Evolutionary conservation across 2,888 invertebrate genomes (phyloP), one percentile per base, ranked within the genome.

Genomic region (Galeopsomyia nigrocyanea): DNA sequence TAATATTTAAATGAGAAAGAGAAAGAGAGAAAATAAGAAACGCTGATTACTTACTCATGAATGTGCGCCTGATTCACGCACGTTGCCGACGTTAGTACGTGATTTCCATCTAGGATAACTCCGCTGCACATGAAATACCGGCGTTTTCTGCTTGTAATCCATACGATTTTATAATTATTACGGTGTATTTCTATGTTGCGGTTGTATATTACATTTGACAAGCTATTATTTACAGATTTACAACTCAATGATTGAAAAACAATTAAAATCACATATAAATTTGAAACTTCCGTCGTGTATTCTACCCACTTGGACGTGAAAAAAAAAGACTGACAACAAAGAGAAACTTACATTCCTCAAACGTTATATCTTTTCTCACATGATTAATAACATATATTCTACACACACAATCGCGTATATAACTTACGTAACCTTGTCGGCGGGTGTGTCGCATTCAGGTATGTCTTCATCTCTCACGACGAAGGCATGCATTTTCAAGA

Each of bases 71-170:
- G 76, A 58, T 78, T 77, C 47, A 80, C 69, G 22, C 80, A 82
- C 7, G 81, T 77, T 2, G 80, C 81, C 16, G 79, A 76, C 16
- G 81, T 80, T 62, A 80, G 71, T 26, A 78, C 78, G 56, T 76
- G 77, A 57, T 67, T 77, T 6, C 65, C 49, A 47, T 71, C 77
- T 53, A 82, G 55, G 21, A 81, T 70, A 3, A 76, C 75, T 47
- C 79, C 81, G 70, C 78, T 80, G 76, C 81, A 81, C 78, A 80
- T 78, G 68, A 79, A 82, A 61, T 80, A 79, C 60, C 81, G 76
- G 9, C 68, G 75, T 47, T 76, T 70, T 50, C 81, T 81, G 71
- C 47, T 2, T 5, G 7, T 39, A 39, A 39, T 39, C 39, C 5
- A 26, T 5, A 39, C 13, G 10, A 39, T 39, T 39, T 39, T 10